These are phyloP conservation scores for Calliphora vicina DNA, from an alignment of 1,140 invertebrate genomes.

Conservation along the genomic window DNA sequence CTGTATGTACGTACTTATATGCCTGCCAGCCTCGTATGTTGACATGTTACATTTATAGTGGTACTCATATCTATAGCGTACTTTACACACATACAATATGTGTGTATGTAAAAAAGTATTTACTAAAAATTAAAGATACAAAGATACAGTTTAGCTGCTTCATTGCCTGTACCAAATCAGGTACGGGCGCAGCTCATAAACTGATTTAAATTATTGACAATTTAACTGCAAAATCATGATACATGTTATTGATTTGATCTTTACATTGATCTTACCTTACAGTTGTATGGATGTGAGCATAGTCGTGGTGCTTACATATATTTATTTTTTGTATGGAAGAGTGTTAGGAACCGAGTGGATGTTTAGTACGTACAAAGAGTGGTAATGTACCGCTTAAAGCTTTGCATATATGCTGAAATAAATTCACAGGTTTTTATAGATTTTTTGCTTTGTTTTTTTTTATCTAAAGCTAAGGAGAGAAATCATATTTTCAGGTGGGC, in stretches of 20 bases:
- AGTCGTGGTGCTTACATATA: no score
- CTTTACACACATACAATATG: no score
- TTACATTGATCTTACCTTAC: slow-evolving; percentile 12
- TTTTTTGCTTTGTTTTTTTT: no score
- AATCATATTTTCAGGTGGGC: no score
- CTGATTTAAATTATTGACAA: slow-evolving; percentile 30
- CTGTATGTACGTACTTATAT: neutral
- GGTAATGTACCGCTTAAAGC: no score
- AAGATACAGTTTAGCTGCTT: neutral
- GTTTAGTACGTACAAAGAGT: no score
- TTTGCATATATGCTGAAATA: no score
- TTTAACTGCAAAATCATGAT: slow-evolving; percentile 19
- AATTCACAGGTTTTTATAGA: no score
- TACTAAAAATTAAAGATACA: neutral
- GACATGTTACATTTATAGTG: neutral
- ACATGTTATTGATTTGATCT: slow-evolving; percentile 19
- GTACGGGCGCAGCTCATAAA: neutral
- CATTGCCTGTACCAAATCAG: neutral
- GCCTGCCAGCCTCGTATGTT: neutral
- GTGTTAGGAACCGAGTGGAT: no score
- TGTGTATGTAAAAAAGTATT: neutral
- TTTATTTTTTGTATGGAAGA: no score
- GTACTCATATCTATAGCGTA: no score
- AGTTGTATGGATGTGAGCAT: neutral
- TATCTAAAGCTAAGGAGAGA: no score